Evolutionary conservation across 2,888 invertebrate genomes (phyloP).

Genomic region (Emesis furor): DNA sequence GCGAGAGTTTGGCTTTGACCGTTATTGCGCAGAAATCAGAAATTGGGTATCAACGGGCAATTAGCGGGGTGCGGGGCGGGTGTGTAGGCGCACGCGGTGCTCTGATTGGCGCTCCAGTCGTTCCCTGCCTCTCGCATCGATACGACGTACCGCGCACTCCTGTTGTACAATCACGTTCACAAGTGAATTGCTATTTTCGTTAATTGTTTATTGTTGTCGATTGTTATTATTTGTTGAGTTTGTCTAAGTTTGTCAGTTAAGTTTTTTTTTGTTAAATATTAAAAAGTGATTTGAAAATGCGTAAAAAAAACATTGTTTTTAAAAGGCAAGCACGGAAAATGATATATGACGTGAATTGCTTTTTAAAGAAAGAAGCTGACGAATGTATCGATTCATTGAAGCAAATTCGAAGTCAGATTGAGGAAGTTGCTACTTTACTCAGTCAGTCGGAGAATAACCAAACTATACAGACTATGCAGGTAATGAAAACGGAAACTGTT

Average conservation of each 20-base stretch:
- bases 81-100: too few relatives aligned
- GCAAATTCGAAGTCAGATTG: constrained; percentile 18
- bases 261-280: constrained; percentile 7
- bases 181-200: too few relatives aligned
- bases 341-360: constrained; percentile 34
- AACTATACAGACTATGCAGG: constrained; percentile 16
- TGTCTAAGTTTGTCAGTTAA: constrained; percentile 24
- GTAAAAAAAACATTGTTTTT: constrained; percentile 29
- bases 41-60: too few relatives aligned
- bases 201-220: too few relatives aligned
- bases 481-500: constrained; percentile 7
- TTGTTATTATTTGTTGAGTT: constrained; percentile 25
- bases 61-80: too few relatives aligned
- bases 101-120: too few relatives aligned
- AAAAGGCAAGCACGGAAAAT: constrained; percentile 29
- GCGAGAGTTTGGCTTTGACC: too few relatives aligned
- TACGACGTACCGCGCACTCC: too few relatives aligned
- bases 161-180: too few relatives aligned
- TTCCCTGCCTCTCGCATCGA: too few relatives aligned
- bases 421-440: constrained; percentile 14
- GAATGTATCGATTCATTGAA: constrained; percentile 32
- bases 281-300: constrained; percentile 23
- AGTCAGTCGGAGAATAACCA: constrained; percentile 17
- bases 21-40: too few relatives aligned
- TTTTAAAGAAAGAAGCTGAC: constrained; percentile 38